Evolutionary conservation across 2,797 vertebrate species (phyloP).

Genomic region (Centropyge bicolor): DNA sequence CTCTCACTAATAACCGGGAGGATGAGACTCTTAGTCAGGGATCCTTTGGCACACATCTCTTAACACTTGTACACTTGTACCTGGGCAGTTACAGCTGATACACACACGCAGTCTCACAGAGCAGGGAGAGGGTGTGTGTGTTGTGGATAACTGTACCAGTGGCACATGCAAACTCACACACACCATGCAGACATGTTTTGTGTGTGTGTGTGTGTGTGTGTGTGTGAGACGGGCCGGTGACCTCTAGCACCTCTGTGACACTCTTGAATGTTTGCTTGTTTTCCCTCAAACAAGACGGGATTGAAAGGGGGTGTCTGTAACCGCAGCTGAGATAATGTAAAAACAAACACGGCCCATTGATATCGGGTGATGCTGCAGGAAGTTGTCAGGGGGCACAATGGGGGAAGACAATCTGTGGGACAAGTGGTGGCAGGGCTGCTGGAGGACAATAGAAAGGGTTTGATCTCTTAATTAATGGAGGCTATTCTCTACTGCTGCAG

Average conservation of each 20-base stretch:
- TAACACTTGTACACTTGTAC: conserved; percentile 60
- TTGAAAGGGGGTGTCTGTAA: conserved; percentile 71
- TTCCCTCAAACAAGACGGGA: conserved; percentile 67
- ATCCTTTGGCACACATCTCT: conserved; percentile 57
- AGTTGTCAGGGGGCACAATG: conserved; percentile 79
- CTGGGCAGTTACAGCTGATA: conserved; percentile 50
- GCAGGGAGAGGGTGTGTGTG: conserved; percentile 29
- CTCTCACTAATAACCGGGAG: conserved; percentile 50
- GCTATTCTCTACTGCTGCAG: conserved; percentile 79
- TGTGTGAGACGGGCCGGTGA: conserved; percentile 58
- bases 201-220: conserved; percentile 39
- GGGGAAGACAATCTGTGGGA: conserved; percentile 73
- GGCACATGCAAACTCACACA: conserved; percentile 31
- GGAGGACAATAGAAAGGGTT: conserved; percentile 81
- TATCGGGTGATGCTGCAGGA: conserved; percentile 82
- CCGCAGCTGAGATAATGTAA: conserved; percentile 80
- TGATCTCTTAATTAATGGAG: conserved; percentile 88
- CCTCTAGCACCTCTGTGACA: conserved; percentile 74
- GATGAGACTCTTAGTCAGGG: conserved; percentile 37
- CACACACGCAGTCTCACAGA: conserved; percentile 20
- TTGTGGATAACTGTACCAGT: conserved; percentile 31
- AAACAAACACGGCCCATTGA: conserved; percentile 82
- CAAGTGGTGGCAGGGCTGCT: conserved; percentile 75
- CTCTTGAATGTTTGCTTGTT: conserved; percentile 78
- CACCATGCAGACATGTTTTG: neutral